Evolutionary conservation across 23 tunicate species (phyloP).

Genomic region (Styela plicata): DNA sequence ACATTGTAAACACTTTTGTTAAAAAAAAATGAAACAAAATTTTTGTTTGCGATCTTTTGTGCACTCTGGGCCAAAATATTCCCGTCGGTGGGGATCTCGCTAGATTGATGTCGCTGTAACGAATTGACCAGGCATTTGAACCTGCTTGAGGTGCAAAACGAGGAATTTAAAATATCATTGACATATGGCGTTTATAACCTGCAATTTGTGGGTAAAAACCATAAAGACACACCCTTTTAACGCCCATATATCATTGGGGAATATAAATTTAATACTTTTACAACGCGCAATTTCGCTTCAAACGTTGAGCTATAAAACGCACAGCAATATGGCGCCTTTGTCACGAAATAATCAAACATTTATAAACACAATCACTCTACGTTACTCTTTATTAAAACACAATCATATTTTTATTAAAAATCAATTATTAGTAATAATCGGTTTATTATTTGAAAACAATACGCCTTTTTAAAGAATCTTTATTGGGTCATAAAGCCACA

Average conservation of each 20-base stretch:
- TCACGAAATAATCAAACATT: too few relatives aligned
- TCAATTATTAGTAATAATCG: background rate
- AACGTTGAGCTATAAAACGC: background rate
- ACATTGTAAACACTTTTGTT: too few relatives aligned
- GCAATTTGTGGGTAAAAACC: background rate
- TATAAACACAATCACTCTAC: background rate
- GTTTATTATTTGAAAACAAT: background rate
- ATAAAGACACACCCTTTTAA: background rate
- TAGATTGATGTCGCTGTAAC: background rate
- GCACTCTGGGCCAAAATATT: too few relatives aligned
- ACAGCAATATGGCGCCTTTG: background rate
- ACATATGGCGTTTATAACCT: background rate
- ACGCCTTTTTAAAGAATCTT: background rate
- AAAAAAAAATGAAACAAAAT: too few relatives aligned
- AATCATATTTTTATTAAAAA: too few relatives aligned
- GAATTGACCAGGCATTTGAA: background rate
- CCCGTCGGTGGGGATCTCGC: too few relatives aligned
- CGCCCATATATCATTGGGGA: background rate
- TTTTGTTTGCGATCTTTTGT: too few relatives aligned
- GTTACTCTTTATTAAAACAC: background rate
- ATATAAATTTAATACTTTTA: too few relatives aligned
- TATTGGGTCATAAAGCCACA: background rate
- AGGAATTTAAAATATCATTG: background rate
- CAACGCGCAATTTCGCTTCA: background rate
- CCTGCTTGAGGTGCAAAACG: background rate